Evolutionary conservation across 2,797 vertebrate species (phyloP).

Genomic region (Clangula hyemalis): DNA sequence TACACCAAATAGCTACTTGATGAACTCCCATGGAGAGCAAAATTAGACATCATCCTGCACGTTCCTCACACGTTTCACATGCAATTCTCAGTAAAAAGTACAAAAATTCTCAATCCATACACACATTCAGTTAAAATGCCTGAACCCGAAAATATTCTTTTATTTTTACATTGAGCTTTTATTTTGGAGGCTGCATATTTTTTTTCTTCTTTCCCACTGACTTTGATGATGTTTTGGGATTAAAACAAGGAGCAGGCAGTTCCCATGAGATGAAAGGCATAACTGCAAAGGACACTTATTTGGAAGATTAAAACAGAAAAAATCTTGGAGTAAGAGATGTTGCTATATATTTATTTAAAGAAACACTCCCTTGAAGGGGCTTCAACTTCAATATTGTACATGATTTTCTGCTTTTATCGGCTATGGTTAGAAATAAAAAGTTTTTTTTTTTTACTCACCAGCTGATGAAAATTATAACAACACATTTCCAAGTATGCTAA

Average conservation of each 20-base stretch:
- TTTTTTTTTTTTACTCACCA: background rate
- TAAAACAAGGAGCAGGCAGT: slow-evolving; percentile 50
- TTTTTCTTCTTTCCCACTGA: background rate
- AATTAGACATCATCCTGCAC: background rate
- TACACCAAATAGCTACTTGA: background rate
- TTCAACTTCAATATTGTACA: background rate
- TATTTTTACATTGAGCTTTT: background rate
- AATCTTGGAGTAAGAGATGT: slow-evolving; percentile 18
- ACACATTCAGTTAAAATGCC: background rate
- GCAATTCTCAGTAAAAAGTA: background rate
- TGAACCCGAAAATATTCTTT: background rate
- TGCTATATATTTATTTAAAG: slow-evolving; percentile 36
- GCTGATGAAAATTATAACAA: background rate
- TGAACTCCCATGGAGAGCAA: background rate
- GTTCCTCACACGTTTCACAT: background rate
- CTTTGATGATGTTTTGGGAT: slow-evolving; percentile 55
- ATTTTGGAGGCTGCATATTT: slow-evolving; percentile 9
- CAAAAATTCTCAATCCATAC: background rate
- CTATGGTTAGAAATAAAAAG: background rate
- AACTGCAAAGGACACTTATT: slow-evolving; percentile 42
- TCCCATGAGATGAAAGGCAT: slow-evolving; percentile 65
- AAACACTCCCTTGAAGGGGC: background rate
- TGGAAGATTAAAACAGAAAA: slow-evolving; percentile 20
- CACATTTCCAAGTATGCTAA: background rate
- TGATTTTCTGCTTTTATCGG: slow-evolving; percentile 5